phyloP scores from a whole-genome alignment of 2,888 invertebrate species.

The Seira musarum region DNA sequence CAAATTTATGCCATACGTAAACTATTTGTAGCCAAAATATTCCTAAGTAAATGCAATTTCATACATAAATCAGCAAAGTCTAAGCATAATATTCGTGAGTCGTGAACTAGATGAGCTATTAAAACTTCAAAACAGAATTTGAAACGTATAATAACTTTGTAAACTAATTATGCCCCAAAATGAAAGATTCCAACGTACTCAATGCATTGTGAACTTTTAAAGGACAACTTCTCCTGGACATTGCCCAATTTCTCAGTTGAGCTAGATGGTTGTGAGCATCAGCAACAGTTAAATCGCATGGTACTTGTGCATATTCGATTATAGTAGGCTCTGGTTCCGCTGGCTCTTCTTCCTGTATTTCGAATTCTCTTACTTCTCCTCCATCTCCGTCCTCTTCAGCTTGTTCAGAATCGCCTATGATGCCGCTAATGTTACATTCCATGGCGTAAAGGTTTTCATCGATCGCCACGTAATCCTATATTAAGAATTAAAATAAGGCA shows the following conservation, averaged over 20 bases:
- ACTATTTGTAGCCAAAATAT: too few species aligned
- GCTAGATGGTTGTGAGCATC: slow-evolving; percentile 34
- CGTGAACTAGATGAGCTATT: too few species aligned
- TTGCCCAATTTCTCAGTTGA: slow-evolving; percentile 27
- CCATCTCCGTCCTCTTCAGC: too few species aligned
- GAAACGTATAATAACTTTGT: too few species aligned
- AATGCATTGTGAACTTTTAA: slow-evolving; percentile 41
- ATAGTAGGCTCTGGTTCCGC: not conserved
- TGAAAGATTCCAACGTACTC: slow-evolving; percentile 38
- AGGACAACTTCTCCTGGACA: slow-evolving; percentile 33
- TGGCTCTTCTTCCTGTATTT: not conserved
- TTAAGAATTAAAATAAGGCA: not conserved
- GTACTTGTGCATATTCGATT: not conserved
- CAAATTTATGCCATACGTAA: too few species aligned
- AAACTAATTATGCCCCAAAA: slow-evolving; percentile 24
- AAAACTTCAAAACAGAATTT: too few species aligned
- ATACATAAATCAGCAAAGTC: too few species aligned
- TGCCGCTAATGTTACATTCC: slow-evolving; percentile 22
- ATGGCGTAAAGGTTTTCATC: slow-evolving; percentile 40
- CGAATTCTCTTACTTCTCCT: too few species aligned
- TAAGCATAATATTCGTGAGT: too few species aligned
- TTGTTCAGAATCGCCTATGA: not conserved
- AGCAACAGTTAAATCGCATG: slow-evolving; percentile 4
- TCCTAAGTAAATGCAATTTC: too few species aligned
- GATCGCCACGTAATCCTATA: slow-evolving; percentile 41